Percentiles rank a stretch among this genome's conserved stretches.
These are phyloP conservation scores for Chelidonichthys spinosus DNA, from an alignment of 2,797 vertebrate genomes.

Conservation along the genomic window DNA sequence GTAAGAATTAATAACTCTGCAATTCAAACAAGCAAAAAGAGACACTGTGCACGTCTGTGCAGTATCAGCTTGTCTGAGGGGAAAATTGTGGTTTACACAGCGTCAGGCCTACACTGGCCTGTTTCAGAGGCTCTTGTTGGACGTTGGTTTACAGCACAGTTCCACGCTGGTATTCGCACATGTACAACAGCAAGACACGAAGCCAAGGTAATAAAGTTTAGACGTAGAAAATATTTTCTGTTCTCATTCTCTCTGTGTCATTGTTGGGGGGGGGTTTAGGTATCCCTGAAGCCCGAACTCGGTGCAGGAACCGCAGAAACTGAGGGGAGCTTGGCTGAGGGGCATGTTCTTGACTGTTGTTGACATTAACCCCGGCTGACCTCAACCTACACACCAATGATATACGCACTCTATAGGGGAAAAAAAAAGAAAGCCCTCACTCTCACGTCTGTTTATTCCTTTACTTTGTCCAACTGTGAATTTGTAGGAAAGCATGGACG, in stretches of 20 bases:
- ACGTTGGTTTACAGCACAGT: slow-evolving; percentile 22
- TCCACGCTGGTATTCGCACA: slow-evolving; percentile 35
- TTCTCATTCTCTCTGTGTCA: slow-evolving; percentile 5
- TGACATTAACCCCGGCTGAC: slow-evolving; percentile 69
- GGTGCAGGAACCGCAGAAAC: slow-evolving; percentile 46
- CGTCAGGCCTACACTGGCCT: slow-evolving; percentile 26
- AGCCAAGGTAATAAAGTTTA: slow-evolving; percentile 36
- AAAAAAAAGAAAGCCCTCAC: slow-evolving; percentile 6
- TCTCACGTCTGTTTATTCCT: slow-evolving; percentile 28
- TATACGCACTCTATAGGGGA: slow-evolving; percentile 3
- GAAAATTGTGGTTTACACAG: slow-evolving; percentile 52
- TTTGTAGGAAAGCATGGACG: slow-evolving; percentile 50
- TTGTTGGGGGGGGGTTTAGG: slow-evolving; percentile 26
- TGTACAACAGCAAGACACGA: slow-evolving; percentile 27
- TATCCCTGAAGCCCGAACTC: slow-evolving; percentile 44
- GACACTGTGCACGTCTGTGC: slow-evolving; percentile 45
- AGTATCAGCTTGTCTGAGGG: slow-evolving; percentile 51
- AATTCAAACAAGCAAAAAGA: slow-evolving; percentile 58
- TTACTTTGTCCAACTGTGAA: slow-evolving; percentile 41
- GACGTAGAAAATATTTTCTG: slow-evolving; percentile 37
- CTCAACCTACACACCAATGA: slow-evolving; percentile 38
- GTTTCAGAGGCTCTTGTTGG: slow-evolving; percentile 37
- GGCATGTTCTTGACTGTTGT: slow-evolving; percentile 46
- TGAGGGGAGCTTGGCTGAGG: slow-evolving; percentile 35
- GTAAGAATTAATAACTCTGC: slow-evolving; percentile 67